A percentile compares a stretch with the other conserved stretches of the same genome.
Conservation (phyloP, 2,113 vertebrate genomes). For the Protobothrops flavoviridis region DNA sequence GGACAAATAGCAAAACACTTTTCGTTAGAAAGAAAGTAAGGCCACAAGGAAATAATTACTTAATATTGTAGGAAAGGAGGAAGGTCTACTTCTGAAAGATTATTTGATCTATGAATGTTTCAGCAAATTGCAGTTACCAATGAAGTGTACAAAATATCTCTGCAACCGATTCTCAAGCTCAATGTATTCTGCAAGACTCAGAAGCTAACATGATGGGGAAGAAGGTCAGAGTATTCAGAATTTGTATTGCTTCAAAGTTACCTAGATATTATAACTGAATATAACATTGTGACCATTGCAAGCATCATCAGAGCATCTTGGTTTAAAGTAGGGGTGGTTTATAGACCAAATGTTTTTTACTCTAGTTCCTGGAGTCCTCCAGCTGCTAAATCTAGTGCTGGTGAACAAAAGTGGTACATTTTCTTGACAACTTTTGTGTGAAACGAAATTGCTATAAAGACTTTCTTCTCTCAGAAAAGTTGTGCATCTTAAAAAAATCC, state of each 20-base stretch:
- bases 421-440: too few relatives aligned
- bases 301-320: neutral
- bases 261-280: neutral
- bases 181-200: neutral
- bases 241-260: neutral
- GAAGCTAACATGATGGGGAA: neutral
- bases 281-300: neutral
- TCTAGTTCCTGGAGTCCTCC: neutral
- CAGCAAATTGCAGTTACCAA: neutral
- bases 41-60: neutral
- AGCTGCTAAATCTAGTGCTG: neutral
- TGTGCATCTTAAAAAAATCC: neutral
- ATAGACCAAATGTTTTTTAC: neutral
- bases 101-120: neutral
- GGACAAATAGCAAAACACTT: constrained; percentile 6
- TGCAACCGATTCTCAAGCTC: neutral
- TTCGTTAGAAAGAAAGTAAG: constrained; percentile 8
- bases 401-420: neutral
- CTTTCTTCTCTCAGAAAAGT: neutral
- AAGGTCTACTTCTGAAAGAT: neutral
- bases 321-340: neutral
- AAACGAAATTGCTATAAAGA: neutral
- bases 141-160: neutral
- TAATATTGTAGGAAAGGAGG: constrained; percentile 6
- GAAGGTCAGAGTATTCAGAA: neutral